Evolutionary conservation across 2,113 vertebrate genomes (phyloP).

Genomic region (Trachemys scripta): DNA sequence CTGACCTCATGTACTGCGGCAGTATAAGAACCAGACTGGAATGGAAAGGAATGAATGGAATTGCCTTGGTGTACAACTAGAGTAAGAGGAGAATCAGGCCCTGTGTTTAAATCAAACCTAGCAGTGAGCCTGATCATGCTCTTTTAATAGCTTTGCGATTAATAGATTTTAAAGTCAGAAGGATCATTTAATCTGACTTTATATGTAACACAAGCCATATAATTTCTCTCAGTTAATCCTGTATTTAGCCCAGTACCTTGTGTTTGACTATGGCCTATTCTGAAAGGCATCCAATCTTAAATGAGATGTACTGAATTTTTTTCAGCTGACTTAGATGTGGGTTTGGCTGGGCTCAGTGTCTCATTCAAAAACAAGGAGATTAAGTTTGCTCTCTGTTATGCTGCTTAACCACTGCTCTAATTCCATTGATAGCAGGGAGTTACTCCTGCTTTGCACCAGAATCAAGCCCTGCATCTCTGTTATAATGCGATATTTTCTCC

Average conservation of each 20-base stretch:
- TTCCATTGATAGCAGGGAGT: background rate
- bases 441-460: background rate
- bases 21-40: background rate
- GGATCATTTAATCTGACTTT: no score
- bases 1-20: background rate
- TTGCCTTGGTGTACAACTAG: background rate
- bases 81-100: background rate
- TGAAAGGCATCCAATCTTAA: background rate
- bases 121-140: no score
- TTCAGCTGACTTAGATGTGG: background rate
- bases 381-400: background rate
- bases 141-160: background rate
- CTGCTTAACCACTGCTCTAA: background rate
- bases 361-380: background rate
- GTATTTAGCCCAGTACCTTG: background rate
- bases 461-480: background rate
- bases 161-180: background rate
- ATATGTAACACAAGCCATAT: background rate
- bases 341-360: rapidly evolving
- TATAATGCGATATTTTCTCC: background rate
- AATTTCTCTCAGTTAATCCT: background rate
- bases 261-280: background rate
- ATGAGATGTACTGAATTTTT: background rate
- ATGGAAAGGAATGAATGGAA: background rate
- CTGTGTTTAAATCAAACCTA: background rate